Percentiles rank a stretch among this genome's conserved stretches.
phyloP scores from a whole-genome alignment of 2,797 vertebrate genomes.

The Monodelphis domestica region DNA sequence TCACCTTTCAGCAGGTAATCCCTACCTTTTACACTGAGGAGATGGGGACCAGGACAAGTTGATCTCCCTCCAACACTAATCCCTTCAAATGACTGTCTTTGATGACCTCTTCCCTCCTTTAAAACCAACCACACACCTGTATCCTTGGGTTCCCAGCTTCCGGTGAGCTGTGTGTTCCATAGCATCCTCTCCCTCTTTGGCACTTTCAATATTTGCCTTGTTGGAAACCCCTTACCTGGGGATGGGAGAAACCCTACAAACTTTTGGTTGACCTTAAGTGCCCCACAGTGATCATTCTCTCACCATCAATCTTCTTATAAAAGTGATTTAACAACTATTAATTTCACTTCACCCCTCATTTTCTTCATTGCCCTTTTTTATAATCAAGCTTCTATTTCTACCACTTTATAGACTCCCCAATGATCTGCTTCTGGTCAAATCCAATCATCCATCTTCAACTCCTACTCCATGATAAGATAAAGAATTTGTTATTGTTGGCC shows the following conservation, averaged over 20 bases:
- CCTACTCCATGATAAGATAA: conserved; percentile 54
- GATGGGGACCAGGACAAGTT: conserved; percentile 5
- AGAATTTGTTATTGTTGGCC: conserved; percentile 15
- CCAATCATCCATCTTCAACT: conserved; percentile 39
- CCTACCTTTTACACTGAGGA: neutral
- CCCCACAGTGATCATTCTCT: neutral
- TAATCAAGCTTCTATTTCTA: conserved; percentile 27
- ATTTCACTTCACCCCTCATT: neutral
- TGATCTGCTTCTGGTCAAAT: conserved; percentile 41
- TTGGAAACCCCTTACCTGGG: neutral
- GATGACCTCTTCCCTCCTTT: neutral
- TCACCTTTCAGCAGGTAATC: neutral
- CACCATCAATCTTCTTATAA: neutral
- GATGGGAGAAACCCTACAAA: neutral
- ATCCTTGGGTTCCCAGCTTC: conserved; percentile 19
- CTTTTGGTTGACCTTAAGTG: neutral
- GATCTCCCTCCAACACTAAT: conserved; percentile 3
- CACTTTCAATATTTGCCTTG: neutral
- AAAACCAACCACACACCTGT: neutral
- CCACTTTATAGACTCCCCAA: conserved; percentile 4
- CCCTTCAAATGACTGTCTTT: neutral
- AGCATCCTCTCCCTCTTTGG: neutral
- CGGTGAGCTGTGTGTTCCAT: neutral
- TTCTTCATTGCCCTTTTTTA: conserved; percentile 12
- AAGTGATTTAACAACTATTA: neutral